Evolutionary conservation across 1,140 invertebrate species (phyloP).

Genomic region (Glossosoma conforme): DNA sequence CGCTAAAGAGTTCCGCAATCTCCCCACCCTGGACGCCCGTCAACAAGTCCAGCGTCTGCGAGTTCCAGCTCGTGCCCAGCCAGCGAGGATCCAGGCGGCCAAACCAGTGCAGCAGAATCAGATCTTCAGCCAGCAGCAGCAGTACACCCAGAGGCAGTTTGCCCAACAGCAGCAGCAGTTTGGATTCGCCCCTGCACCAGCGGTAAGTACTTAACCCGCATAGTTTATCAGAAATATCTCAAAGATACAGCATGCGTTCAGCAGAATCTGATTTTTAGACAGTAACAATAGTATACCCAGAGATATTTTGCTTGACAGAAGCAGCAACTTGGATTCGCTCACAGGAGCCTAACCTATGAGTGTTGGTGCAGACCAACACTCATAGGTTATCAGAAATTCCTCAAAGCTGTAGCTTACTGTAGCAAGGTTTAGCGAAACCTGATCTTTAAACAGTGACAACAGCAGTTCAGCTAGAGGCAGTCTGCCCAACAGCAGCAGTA

Average conservation of each 20-base stretch:
- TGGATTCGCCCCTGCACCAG: not conserved
- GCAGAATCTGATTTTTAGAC: no score
- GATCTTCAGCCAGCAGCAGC: conserved; percentile 6
- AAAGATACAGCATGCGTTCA: no score
- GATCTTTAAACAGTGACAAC: conserved; percentile 4
- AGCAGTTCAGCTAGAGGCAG: conserved; percentile 10
- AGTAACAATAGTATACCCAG: no score
- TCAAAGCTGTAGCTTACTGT: no score
- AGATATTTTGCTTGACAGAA: no score
- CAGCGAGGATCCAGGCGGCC: not conserved
- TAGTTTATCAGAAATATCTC: no score
- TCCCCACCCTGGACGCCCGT: conserved; percentile 2
- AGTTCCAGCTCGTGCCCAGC: conserved; percentile 6
- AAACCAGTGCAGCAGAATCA: conserved; percentile 9
- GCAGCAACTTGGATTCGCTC: no score
- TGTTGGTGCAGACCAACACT: no score
- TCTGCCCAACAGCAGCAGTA: not conserved
- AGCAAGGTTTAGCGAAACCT: conserved; percentile 13
- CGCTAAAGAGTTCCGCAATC: conserved; percentile 23
- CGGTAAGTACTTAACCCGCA: no score
- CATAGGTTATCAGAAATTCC: no score
- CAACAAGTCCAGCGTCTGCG: conserved; percentile 14
- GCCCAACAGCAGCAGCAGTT: not conserved
- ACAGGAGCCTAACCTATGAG: no score
- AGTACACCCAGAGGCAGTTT: conserved; percentile 10